These are phyloP conservation scores for Catotricha subobsoleta DNA, from an alignment of 2,888 invertebrate genomes.

Conservation along the genomic window DNA sequence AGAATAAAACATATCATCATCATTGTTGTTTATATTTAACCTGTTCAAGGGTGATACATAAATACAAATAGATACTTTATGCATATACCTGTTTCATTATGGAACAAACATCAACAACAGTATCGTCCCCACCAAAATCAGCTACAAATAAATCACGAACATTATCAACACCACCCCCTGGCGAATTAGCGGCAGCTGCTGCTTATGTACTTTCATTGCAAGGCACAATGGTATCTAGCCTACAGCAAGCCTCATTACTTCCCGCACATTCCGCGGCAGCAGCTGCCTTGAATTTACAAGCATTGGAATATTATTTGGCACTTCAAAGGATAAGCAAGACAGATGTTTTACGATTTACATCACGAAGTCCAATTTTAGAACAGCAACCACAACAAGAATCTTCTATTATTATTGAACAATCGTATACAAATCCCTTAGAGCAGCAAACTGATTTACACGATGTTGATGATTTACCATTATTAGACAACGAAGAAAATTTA, in stretches of 20 bases:
- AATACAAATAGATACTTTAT: no score
- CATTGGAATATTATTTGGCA: constrained; percentile 69
- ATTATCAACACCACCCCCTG: constrained; percentile 22
- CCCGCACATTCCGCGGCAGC: constrained; percentile 71
- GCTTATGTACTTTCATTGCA: constrained; percentile 62
- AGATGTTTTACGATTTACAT: constrained; percentile 40
- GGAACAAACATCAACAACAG: constrained; percentile 6
- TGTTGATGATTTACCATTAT: constrained; percentile 51
- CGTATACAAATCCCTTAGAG: constrained; percentile 27
- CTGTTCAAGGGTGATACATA: neutral
- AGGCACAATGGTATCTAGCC: constrained; percentile 66
- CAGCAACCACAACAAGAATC: constrained; percentile 13
- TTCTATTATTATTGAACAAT: constrained; percentile 6
- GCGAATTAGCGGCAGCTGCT: constrained; percentile 36
- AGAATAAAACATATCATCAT: neutral
- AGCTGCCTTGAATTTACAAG: constrained; percentile 68
- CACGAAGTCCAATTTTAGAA: constrained; percentile 5
- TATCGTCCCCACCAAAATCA: constrained; percentile 6
- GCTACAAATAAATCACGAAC: constrained; percentile 1
- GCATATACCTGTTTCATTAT: no score
- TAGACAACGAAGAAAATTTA: constrained; percentile 57
- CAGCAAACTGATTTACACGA: constrained; percentile 36
- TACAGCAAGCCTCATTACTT: constrained; percentile 66
- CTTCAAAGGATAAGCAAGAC: constrained; percentile 57
- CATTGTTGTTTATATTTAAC: neutral